These are phyloP conservation scores for Athalia circularis DNA, from an alignment of 2,888 invertebrate species.

Conservation along the genomic window DNA sequence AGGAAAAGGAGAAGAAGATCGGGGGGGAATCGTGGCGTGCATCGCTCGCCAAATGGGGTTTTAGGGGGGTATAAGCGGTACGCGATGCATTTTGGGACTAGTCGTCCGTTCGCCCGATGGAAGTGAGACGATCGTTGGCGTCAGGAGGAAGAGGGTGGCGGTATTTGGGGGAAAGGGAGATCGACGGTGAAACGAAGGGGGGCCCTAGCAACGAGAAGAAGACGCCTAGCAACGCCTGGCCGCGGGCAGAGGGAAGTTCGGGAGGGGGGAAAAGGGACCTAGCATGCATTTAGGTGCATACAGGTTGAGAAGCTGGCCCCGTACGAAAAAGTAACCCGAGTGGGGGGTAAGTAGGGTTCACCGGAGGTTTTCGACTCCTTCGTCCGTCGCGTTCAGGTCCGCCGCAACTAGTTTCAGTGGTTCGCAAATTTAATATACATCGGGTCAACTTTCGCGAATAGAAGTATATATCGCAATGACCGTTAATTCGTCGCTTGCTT, in stretches of 20 bases:
- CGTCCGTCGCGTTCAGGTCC: constrained; percentile 55
- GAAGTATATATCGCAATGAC: neutral
- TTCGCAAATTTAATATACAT: constrained; percentile 65
- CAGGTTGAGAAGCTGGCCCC: constrained; percentile 61
- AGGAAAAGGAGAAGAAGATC: neutral
- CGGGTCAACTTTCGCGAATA: neutral
- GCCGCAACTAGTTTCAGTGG: constrained; percentile 72
- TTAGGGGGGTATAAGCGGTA: constrained; percentile 46
- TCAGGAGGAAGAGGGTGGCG: too few relatives aligned
- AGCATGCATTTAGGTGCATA: constrained; percentile 71
- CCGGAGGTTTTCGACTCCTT: constrained; percentile 74
- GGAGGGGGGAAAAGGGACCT: constrained; percentile 63
- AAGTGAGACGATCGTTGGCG: constrained; percentile 54
- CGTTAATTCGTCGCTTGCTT: neutral
- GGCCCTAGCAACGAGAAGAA: constrained; percentile 72
- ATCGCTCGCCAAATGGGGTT: constrained; percentile 48
- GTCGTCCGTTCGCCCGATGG: constrained; percentile 58
- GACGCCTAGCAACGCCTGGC: constrained; percentile 70
- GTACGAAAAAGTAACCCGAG: constrained; percentile 60
- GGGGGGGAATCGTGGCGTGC: constrained; percentile 46
- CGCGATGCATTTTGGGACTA: constrained; percentile 72
- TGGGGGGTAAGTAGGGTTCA: constrained; percentile 74
- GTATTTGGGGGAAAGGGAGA: constrained; percentile 44
- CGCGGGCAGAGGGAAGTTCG: constrained; percentile 52
- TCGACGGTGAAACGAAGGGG: constrained; percentile 60